Evolutionary conservation across 2,888 invertebrate species (phyloP).

Genomic region (Metacarcinus magister): DNA sequence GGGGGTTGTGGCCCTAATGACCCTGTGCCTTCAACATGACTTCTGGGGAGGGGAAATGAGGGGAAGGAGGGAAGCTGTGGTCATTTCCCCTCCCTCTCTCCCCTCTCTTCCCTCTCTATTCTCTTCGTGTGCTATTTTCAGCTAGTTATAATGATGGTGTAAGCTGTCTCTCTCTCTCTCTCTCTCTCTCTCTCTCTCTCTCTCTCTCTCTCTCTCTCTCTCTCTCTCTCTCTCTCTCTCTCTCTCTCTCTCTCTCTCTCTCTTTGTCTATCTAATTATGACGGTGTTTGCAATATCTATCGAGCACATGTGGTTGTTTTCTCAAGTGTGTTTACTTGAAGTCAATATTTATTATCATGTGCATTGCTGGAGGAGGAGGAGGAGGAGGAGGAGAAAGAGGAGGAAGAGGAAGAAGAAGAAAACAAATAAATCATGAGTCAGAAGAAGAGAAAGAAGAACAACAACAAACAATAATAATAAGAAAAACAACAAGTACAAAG

Average conservation of each 20-base stretch:
- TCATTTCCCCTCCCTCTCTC: not conserved
- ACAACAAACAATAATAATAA: no score
- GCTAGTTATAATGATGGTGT: no score
- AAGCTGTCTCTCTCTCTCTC: not conserved
- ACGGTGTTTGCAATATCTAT: no score
- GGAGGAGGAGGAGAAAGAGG: not conserved
- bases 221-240: not conserved
- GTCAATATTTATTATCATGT: constrained; percentile 4
- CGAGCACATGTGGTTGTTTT: no score
- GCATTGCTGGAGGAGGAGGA: not conserved
- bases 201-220: not conserved
- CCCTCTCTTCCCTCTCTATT: not conserved
- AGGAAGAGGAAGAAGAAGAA: not conserved
- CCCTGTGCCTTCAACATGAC: not conserved
- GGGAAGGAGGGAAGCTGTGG: not conserved
- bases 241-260: not conserved
- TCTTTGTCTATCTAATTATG: not conserved
- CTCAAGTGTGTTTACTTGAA: not conserved
- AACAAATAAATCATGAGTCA: no score
- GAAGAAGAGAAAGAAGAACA: not conserved
- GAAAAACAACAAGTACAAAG: no score
- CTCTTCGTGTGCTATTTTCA: not conserved
- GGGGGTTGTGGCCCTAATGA: not conserved
- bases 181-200: not conserved
- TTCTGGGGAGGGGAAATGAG: not conserved